These are phyloP conservation scores for Myiozetetes cayanensis DNA, from an alignment of 2,113 vertebrate genomes.

Conservation along the genomic window DNA sequence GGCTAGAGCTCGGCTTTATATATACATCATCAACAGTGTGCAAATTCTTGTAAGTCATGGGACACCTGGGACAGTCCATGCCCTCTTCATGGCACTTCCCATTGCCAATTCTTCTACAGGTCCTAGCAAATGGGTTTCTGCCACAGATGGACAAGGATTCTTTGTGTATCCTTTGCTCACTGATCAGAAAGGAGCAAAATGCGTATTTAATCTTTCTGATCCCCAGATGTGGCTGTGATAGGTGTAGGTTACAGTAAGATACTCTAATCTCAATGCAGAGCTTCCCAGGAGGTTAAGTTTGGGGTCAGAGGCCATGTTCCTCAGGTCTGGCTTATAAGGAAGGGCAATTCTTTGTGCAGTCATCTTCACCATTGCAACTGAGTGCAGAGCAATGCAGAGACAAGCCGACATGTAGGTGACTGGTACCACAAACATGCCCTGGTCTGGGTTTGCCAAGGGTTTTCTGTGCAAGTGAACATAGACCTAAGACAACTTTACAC, in stretches of 20 bases:
- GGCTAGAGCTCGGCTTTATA: neutral
- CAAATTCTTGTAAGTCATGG: neutral
- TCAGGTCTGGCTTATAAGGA: neutral
- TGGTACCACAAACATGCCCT: neutral
- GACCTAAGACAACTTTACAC: neutral
- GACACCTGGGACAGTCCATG: neutral
- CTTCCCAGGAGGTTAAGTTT: neutral
- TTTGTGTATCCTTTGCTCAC: neutral
- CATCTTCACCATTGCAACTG: neutral
- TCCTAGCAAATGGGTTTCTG: neutral
- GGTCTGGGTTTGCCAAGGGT: neutral
- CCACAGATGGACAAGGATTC: neutral
- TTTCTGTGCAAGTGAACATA: neutral
- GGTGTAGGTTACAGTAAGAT: neutral
- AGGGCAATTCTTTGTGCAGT: neutral
- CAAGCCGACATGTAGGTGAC: neutral
- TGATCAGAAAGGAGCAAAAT: neutral
- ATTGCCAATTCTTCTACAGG: neutral
- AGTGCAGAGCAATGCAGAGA: neutral
- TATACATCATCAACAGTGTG: neutral
- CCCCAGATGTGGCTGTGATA: neutral
- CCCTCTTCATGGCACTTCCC: neutral
- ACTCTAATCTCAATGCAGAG: neutral
- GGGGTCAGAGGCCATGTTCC: neutral
- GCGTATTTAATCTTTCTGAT: neutral